Evolutionary conservation across 2,797 vertebrate genomes (phyloP), one percentile per base, ranked within the genome.

Genomic region (Odontamblyopus lacepedii): DNA sequence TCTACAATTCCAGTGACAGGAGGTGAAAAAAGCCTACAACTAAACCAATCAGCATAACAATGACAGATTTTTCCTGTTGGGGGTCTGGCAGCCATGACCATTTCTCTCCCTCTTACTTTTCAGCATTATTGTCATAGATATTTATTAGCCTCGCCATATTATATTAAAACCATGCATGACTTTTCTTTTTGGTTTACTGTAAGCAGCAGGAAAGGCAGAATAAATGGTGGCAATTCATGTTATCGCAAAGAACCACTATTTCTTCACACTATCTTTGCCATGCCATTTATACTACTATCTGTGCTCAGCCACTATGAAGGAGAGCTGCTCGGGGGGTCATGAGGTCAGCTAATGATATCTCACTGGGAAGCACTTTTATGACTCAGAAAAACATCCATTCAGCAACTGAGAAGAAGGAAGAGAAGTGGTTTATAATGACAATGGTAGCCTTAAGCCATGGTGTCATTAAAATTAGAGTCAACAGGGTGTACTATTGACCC

Each of bases 31-130:
- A 59, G 66, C n/a, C 12, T 18, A 60, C 5, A 60, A 29, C 81
- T 78, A 71, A 79, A 79, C 26, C 64, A 72, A 88, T 92, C 88
- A 87, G 80, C 88, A 89, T 90, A 83, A 90, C 85, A 92, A 88
- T 81, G 64, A 82, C 75, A 80, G 62, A 83, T 85, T 83, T 38
- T 78, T 67, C 73, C 85, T 75, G 73, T 71, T 79, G 76, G 88
- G 74, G 73, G 77, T 73, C 67, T 53, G 61, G 71, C 71, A 82
- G 73, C 66, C 76, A 78, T 15, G 55, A 71, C 69, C 61, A 23
- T 62, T 68, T 73, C 74, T 70, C 51, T 71, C 68, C 59, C 69
- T 76, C 41, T 75, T 61, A 73, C 62, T 73, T 80, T 70, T 85
- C 73, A 80, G 77, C 80, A 70, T 81, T 80, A 78, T 79, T 87